phyloP scores from a whole-genome alignment of 2,888 invertebrate species.

The Hyles lineata region DNA sequence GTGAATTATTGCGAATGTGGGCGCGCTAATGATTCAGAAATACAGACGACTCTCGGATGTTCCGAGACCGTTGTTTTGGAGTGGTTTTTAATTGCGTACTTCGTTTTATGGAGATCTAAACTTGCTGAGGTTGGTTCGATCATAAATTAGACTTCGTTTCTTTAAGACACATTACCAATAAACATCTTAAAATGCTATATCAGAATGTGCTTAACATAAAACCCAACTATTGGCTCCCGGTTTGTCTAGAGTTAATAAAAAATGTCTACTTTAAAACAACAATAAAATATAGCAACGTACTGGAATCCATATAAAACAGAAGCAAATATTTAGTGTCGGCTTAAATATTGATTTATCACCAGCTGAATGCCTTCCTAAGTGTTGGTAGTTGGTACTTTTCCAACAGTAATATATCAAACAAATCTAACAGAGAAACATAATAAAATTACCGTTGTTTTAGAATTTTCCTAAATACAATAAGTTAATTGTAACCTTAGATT shows the following conservation, averaged over 20 bases:
- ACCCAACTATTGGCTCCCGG: no score
- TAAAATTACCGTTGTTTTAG: not conserved
- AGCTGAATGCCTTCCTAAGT: not conserved
- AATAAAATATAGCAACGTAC: not conserved
- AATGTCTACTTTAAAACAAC: not conserved
- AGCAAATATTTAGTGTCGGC: not conserved
- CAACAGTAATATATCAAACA: not conserved
- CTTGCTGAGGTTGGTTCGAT: conserved; percentile 4
- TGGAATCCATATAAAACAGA: not conserved
- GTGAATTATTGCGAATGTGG: conserved; percentile 68
- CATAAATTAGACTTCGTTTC: not conserved
- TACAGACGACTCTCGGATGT: conserved; percentile 56
- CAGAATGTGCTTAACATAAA: no score
- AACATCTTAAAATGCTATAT: not conserved
- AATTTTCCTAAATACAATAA: not conserved
- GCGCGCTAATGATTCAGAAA: conserved; percentile 74
- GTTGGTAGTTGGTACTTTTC: not conserved
- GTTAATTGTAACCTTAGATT: conserved; percentile 5
- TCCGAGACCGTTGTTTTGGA: conserved; percentile 67
- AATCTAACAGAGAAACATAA: not conserved
- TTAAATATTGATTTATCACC: conserved; percentile 1
- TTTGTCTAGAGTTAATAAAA: no score
- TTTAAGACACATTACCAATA: not conserved
- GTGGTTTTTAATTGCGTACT: conserved; percentile 48
- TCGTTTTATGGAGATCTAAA: conserved; percentile 8